Percentiles rank a stretch among this genome's conserved stretches.
Evolutionary conservation across 2,113 vertebrate species (phyloP).

Genomic region (Sakesphorus luctuosus): DNA sequence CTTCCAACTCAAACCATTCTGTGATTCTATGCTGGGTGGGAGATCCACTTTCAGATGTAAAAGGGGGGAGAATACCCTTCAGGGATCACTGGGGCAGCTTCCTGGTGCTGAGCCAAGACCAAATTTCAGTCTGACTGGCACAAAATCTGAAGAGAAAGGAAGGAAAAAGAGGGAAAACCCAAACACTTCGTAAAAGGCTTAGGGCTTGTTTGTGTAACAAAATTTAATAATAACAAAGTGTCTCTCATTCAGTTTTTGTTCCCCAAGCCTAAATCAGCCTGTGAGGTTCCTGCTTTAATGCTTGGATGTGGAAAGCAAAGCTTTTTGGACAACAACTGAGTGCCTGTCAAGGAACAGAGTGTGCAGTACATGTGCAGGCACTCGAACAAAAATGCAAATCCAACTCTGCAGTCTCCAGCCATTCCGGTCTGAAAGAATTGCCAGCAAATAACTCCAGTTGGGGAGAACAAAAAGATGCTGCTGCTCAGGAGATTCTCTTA

Average conservation of each 20-base stretch:
- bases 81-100: neutral
- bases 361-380: slow-evolving; percentile 71
- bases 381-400: slow-evolving; percentile 64
- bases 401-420: slow-evolving; percentile 52
- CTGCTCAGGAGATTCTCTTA: slow-evolving; percentile 8
- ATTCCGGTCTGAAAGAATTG: slow-evolving; percentile 57
- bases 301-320: neutral
- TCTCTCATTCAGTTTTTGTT: neutral
- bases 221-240: neutral
- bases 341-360: slow-evolving; percentile 62
- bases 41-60: neutral
- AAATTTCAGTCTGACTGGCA: neutral
- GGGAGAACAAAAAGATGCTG: slow-evolving; percentile 37
- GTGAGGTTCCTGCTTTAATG: neutral
- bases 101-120: neutral
- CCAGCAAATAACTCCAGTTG: slow-evolving; percentile 45
- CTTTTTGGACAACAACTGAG: slow-evolving; percentile 29
- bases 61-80: neutral
- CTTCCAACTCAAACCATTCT: neutral
- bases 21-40: neutral
- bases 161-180: neutral
- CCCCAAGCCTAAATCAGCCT: neutral
- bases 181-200: neutral
- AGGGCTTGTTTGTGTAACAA: fast-evolving
- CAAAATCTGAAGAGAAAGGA: neutral